A percentile compares a stretch with the other conserved stretches of the same genome.
Conservation (phyloP, 2,888 invertebrate species). For the Maniola hyperantus region DNA sequence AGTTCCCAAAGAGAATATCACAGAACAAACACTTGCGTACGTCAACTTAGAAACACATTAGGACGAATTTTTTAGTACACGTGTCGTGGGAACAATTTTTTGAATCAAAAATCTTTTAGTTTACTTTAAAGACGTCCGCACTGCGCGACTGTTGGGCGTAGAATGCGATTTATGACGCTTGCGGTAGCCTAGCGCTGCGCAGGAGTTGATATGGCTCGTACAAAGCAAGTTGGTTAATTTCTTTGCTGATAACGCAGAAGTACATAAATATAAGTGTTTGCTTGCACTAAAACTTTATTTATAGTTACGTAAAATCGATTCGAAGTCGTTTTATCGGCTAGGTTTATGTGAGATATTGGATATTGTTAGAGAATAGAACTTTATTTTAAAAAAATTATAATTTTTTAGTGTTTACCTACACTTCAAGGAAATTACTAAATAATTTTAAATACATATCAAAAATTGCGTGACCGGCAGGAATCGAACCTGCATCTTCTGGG, state of each 20-base stretch:
- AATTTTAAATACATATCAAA: too few species aligned
- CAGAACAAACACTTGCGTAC: constrained; percentile 61
- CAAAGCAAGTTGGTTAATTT: constrained; percentile 41
- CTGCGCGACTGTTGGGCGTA: constrained; percentile 52
- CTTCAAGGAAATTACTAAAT: too few species aligned
- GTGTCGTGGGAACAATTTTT: constrained; percentile 18
- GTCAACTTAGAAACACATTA: constrained; percentile 35
- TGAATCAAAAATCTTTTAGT: constrained; percentile 9
- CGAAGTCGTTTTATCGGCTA: constrained; percentile 15
- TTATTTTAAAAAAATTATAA: too few species aligned
- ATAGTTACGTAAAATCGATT: constrained; percentile 21
- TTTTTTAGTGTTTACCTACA: too few species aligned
- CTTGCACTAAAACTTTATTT: constrained; percentile 29
- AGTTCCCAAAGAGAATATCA: constrained; percentile 50
- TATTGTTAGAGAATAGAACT: background rate
- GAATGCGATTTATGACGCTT: constrained; percentile 61
- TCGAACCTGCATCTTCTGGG: too few species aligned
- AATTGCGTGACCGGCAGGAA: too few species aligned
- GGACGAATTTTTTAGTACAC: constrained; percentile 29
- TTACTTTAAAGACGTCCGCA: constrained; percentile 52
- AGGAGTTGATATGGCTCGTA: constrained; percentile 50
- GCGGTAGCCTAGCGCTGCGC: constrained; percentile 51
- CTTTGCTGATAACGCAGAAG: constrained; percentile 39
- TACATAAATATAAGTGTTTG: constrained; percentile 32
- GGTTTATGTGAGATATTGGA: background rate